A percentile compares a stretch with the other conserved stretches of the same genome.
These are phyloP conservation scores for Bruchidius siliquastri DNA, from an alignment of 2,888 invertebrate genomes.

Conservation along the genomic window DNA sequence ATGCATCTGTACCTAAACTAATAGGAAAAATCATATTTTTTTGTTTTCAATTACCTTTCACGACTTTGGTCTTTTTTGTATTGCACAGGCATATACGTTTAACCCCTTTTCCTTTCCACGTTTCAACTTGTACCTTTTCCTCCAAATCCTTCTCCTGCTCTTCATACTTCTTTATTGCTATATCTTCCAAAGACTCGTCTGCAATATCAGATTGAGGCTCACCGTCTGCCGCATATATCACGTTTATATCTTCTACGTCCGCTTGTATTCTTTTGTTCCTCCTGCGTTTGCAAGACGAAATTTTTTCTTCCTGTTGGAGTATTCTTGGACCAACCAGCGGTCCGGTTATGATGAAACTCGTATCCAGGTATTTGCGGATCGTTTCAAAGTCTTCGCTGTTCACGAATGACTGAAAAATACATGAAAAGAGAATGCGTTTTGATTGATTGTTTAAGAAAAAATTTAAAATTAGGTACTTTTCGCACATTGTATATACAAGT, in stretches of 20 bases:
- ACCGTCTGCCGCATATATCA: not conserved
- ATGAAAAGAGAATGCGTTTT: too few species aligned
- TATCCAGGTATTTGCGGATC: not conserved
- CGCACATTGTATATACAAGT: too few species aligned
- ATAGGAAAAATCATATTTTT: too few species aligned
- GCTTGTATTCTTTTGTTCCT: not conserved
- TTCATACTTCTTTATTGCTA: not conserved
- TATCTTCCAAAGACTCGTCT: not conserved
- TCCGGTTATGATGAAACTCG: not conserved
- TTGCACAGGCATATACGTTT: not conserved
- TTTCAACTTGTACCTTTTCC: not conserved
- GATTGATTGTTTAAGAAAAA: too few species aligned
- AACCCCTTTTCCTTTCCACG: not conserved
- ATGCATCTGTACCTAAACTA: too few species aligned
- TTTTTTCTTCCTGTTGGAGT: not conserved
- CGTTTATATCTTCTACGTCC: not conserved
- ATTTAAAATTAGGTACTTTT: too few species aligned
- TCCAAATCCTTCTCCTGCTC: not conserved
- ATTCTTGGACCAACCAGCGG: not conserved
- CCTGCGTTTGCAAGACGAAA: not conserved
- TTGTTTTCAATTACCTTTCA: not conserved
- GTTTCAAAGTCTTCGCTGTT: not conserved
- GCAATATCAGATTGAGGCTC: not conserved
- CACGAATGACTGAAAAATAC: not conserved
- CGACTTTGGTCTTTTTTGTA: not conserved